Evolutionary conservation across 2,113 vertebrate species (phyloP), one percentile per base, ranked within the genome.

Genomic region (Tiliqua scincoides): DNA sequence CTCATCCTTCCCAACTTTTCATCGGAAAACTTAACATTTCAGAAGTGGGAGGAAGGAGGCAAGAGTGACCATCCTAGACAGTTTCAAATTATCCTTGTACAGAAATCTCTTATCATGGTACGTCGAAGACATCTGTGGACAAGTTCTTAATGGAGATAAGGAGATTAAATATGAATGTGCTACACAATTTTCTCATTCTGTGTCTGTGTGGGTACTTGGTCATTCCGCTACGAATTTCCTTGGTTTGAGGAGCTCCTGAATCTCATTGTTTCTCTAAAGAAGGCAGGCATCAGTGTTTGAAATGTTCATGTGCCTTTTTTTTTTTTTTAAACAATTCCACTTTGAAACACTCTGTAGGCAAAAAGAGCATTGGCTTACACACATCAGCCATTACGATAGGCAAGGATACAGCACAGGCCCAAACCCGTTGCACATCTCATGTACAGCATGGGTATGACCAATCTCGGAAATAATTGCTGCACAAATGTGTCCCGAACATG

Each of bases 101-200:
- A 88, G 84, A 43, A 89, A 80, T 91, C 93, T 93, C 88, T 48
- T 91, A 87, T 85, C 90, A 87, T 78, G 73, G 88, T 92, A 87
- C 62, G 89, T 93, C 89, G 89, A 92, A 91, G 87, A 91, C 43
- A 91, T 76, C 83, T 80, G 18, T 86, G 88, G 85, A 85, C 52
- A 82, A 87, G 68, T 67, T 88, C 86, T 85, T 93, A 92, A 93
- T 87, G 87, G 86, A 93, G 87, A 86, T 89, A 94, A 89, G 91
- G 78, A 87, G 90, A 94, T 93, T 88, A 94, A 95, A 94, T 92
- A 93, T 94, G 76, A 92, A 93, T 93, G 75, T 70, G 81, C 90
- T 78, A 92, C 93, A 91, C 68, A 81, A 86, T 92, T 94, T 94
- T 93, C 85, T 92, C 91, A 92, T 91, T 94, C 86, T 92, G 91